Percentiles rank a stretch among this genome's conserved stretches.
Evolutionary conservation across 2,113 vertebrate genomes (phyloP).

Genomic region (Lophura nycthemera): DNA sequence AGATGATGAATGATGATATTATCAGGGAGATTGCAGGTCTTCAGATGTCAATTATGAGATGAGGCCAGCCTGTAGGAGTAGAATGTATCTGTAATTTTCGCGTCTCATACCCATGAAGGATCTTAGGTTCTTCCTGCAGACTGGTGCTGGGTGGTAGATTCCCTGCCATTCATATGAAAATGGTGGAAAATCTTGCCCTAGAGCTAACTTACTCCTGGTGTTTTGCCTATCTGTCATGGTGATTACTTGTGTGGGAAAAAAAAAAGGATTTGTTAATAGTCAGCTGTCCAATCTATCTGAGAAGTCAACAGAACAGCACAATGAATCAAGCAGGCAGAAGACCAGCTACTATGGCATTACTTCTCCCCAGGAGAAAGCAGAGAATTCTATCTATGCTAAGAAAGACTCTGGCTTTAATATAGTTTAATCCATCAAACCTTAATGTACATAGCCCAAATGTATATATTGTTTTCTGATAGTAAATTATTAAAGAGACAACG

Average conservation of each 20-base stretch:
- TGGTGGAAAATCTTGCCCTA: slow-evolving; percentile 62
- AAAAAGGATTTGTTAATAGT: slow-evolving; percentile 48
- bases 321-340: background rate
- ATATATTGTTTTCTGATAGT: background rate
- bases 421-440: background rate
- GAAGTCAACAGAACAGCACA: slow-evolving; percentile 1
- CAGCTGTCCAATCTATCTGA: background rate
- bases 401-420: background rate
- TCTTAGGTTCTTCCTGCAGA: slow-evolving; percentile 10
- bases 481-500: background rate
- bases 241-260: slow-evolving; percentile 10
- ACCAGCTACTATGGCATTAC: background rate
- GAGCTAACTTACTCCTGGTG: slow-evolving; percentile 56
- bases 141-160: background rate
- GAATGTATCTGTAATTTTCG: background rate
- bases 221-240: slow-evolving; percentile 39
- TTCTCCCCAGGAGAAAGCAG: slow-evolving; percentile 6
- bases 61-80: background rate
- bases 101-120: background rate
- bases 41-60: background rate
- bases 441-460: background rate
- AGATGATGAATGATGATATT: background rate
- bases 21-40: background rate
- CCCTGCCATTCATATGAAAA: slow-evolving; percentile 55
- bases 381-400: background rate